Evolutionary conservation across 1,140 invertebrate species (phyloP), one percentile per base, ranked within the genome.

Genomic region (Cyclina sinensis): DNA sequence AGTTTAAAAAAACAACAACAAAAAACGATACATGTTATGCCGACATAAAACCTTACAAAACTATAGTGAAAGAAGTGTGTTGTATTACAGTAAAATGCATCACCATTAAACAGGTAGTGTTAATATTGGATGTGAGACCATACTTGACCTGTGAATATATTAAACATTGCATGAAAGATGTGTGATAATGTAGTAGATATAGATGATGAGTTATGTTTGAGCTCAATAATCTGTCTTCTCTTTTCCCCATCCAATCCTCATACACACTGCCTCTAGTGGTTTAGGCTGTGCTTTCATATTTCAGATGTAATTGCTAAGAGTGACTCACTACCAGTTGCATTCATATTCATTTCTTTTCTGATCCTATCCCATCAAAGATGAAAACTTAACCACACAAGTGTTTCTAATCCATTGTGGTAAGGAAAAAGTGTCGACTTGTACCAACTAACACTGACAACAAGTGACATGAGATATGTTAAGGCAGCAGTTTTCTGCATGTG

Each of bases 231-330:
- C n/a, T 78, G 1, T 78, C 74, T 48, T 4, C 48, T 43, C n/a
- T 51, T 54, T 32, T 35, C 46, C 74, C 74, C 11, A 54, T 37
- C 39, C n/a, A 18, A n/a, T 24, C 74, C 46, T 57, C 46, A 35
- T 48, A 51, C 46, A 54, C 46, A 51, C 74, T 37, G 35, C 74
- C 39, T 46, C 48, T 51, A 21, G 46, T 30, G 48, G 46, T 51
- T 54, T 78, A 78, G 74, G 46, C 46, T 78, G 74, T 78, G 74
- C 74, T 78, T 78, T 78, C 74, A 78, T 78, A 78, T 78, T 78
- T 46, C 43, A 78, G 27, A 51, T 16, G 27, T 78, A 78, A 21
- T n/a, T 35, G 74, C 74, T 51, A 51, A 51, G 74, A 57, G 74
- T 78, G 74, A 78, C 32, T 46, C 30, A 74, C 16, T 78, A 78